Percentiles rank a stretch among this genome's conserved stretches.
Conservation (phyloP, 2,797 vertebrate species). For the Chelon auratus region DNA sequence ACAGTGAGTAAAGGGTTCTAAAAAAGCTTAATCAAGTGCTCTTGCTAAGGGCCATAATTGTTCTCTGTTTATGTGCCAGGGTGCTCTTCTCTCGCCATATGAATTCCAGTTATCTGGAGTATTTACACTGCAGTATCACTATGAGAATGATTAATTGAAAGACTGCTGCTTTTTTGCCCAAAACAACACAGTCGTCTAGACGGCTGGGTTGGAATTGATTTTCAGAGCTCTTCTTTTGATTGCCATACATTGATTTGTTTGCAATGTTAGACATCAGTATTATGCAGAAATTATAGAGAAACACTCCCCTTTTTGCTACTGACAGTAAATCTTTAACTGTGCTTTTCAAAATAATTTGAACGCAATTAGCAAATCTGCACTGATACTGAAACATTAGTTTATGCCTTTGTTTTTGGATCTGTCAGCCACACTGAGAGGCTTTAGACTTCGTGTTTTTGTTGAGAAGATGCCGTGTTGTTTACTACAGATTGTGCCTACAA, state of each 20-base stretch:
- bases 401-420: slow-evolving; percentile 2
- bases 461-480: neutral
- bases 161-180: slow-evolving; percentile 56
- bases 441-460: neutral
- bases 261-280: slow-evolving; percentile 29
- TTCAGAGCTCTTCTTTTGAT: slow-evolving; percentile 41
- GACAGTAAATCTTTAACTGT: slow-evolving; percentile 35
- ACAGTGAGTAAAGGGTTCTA: slow-evolving; percentile 62
- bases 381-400: slow-evolving; percentile 3
- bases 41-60: slow-evolving; percentile 75
- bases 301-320: slow-evolving; percentile 38
- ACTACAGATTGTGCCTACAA: too few relatives aligned
- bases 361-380: slow-evolving; percentile 31
- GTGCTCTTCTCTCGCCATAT: slow-evolving; percentile 45
- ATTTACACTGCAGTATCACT: slow-evolving; percentile 70
- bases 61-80: slow-evolving; percentile 67
- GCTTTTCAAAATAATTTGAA: slow-evolving; percentile 27
- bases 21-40: slow-evolving; percentile 78
- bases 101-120: slow-evolving; percentile 72
- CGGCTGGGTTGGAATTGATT: slow-evolving; percentile 56
- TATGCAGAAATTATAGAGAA: slow-evolving; percentile 41
- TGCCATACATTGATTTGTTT: slow-evolving; percentile 30
- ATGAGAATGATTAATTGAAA: slow-evolving; percentile 78
- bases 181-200: slow-evolving; percentile 56
- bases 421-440: slow-evolving; percentile 1